These are phyloP conservation scores for Amphimallon solstitiale DNA, from an alignment of 2,888 invertebrate species.

Conservation along the genomic window DNA sequence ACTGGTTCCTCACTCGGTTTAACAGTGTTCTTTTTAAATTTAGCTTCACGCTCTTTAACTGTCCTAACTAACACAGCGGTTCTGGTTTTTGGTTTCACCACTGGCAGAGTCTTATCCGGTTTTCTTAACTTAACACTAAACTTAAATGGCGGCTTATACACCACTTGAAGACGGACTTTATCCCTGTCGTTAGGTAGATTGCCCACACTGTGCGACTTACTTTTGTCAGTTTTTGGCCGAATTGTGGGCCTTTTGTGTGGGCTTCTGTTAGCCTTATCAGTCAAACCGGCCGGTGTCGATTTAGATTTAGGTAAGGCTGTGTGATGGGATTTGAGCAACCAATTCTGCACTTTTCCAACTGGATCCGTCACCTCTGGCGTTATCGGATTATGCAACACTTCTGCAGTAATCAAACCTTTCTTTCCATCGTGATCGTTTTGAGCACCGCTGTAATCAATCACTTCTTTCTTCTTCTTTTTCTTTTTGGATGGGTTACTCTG, in stretches of 20 bases:
- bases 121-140: constrained; percentile 83
- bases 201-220: constrained; percentile 73
- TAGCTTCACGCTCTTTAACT: constrained; percentile 51
- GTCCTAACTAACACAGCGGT: constrained; percentile 66
- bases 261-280: constrained; percentile 67
- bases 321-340: constrained; percentile 80
- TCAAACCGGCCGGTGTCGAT: constrained; percentile 81
- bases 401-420: constrained; percentile 63
- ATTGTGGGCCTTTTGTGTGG: constrained; percentile 65
- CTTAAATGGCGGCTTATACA: constrained; percentile 88
- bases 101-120: constrained; percentile 68
- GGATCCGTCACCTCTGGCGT: constrained; percentile 65
- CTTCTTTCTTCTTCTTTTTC: constrained; percentile 73
- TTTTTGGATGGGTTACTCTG: constrained; percentile 63
- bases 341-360: constrained; percentile 85
- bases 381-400: constrained; percentile 63
- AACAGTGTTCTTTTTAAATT: constrained; percentile 49
- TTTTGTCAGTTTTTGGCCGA: constrained; percentile 66
- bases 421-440: constrained; percentile 70
- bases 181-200: constrained; percentile 71
- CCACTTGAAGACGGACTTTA: constrained; percentile 83
- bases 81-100: constrained; percentile 57
- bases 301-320: constrained; percentile 81
- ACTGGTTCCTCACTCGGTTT: constrained; percentile 58
- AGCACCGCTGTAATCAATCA: constrained; percentile 80